Evolutionary conservation across 2,113 vertebrate species (phyloP), one percentile per base, ranked within the genome.

Genomic region (Pagrus major): DNA sequence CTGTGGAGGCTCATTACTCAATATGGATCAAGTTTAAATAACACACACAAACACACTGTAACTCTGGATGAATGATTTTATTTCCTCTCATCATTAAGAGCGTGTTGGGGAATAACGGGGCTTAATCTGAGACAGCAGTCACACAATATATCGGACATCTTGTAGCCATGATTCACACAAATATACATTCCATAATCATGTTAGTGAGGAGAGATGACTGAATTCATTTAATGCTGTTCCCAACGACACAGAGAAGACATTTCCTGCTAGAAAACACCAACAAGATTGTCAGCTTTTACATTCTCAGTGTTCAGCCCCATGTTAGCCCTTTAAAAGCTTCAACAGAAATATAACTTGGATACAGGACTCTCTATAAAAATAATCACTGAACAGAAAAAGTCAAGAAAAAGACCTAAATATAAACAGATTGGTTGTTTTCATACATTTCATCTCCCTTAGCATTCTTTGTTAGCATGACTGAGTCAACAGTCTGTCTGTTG

Each of bases 21-120:
- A 9, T 10, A 18, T 59, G 46, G 21, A 42, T 60, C 9, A 47
- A 55, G 2, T 16, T 70, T 1, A 55, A 78, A 76, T 16, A 61
- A 52, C 16, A 59, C 42, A 71, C 39, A 33, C 10, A 61, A n/a
- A 61, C 16, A 46, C 54, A 2, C 11, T 21, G 10, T 2, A 20
- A 46, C 31, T 76, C 21, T 52, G 15, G 59, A 6, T 25, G 21
- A 61, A 58, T 52, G 5, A 6, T 39, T 86, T 86, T 85, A 90
- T 88, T 81, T 76, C 9, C 8, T 75, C n/a, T n/a, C 6, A 37
- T 71, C 20, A 47, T 10, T 21, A 27, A 35, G 15, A 42, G 55
- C 27, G 7, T 79, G 12, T 65, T 65, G 16, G 39, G 11, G 1
- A 16, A 76, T 25, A n/a, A 60, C 27, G 66, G 55, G 46, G 56